Conservation (phyloP, 1,140 invertebrate genomes). For the Temnothorax curvispinosus region DNA sequence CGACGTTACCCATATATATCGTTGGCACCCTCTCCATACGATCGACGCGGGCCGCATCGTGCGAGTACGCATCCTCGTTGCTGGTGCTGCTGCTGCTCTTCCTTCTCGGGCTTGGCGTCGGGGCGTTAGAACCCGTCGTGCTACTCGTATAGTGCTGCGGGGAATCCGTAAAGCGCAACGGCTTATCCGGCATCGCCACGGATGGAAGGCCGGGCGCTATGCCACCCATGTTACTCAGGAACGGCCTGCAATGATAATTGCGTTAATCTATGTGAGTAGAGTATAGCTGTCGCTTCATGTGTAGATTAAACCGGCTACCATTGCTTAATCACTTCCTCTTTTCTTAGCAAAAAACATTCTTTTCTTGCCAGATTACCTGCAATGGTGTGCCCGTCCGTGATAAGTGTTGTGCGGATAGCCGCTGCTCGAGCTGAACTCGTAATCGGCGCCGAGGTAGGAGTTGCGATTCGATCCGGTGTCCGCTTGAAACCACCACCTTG, state of each 20-base stretch:
- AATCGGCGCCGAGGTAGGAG: constrained; percentile 85
- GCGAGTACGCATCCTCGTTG: constrained; percentile 86
- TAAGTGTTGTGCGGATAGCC: constrained; percentile 95
- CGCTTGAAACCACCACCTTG: constrained; percentile 82
- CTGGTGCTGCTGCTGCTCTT: constrained; percentile 89
- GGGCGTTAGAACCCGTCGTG: constrained; percentile 84
- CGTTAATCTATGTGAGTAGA: not conserved
- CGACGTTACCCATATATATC: constrained; percentile 84
- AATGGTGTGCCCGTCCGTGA: constrained; percentile 93
- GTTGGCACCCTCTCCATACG: constrained; percentile 85
- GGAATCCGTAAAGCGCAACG: constrained; percentile 91
- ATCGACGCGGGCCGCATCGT: constrained; percentile 79
- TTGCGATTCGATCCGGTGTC: constrained; percentile 81
- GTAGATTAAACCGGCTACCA: not conserved
- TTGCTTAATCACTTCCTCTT: not conserved
- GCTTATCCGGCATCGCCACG: constrained; percentile 85
- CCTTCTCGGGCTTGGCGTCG: constrained; percentile 90
- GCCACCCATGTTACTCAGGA: constrained; percentile 83
- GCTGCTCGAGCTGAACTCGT: constrained; percentile 87
- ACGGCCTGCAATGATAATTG: constrained; percentile 76
- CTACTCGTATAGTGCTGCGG: constrained; percentile 88
- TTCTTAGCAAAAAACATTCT: not conserved
- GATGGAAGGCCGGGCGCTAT: constrained; percentile 80
- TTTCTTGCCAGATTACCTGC: constrained; percentile 84
- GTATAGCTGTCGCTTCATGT: not conserved